Conservation (phyloP, 2,113 vertebrate species). For the Piprites chloris region DNA sequence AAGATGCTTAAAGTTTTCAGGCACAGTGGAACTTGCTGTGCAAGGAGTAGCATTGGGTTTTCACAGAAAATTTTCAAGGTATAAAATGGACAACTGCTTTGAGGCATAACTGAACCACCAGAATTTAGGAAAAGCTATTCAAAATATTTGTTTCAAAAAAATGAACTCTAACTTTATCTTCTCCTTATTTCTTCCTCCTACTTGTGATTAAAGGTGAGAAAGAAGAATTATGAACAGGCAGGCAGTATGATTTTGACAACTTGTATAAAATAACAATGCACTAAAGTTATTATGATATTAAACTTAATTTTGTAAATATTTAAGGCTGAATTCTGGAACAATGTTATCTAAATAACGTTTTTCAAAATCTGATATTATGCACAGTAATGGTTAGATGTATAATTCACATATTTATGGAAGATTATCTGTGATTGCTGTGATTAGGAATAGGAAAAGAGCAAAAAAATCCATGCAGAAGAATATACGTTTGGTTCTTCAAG, state of each 20-base stretch:
- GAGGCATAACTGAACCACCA: background rate
- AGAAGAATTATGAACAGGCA: background rate
- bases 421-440: background rate
- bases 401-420: background rate
- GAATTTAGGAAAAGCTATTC: background rate
- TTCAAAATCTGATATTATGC: background rate
- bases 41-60: background rate
- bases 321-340: background rate
- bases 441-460: background rate
- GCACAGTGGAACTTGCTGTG: background rate
- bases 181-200: background rate
- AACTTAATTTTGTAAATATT: background rate
- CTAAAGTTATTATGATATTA: background rate
- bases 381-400: background rate
- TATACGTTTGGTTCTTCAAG: background rate
- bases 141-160: background rate
- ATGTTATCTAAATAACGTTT: background rate
- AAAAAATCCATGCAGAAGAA: background rate
- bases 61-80: background rate
- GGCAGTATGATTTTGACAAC: background rate
- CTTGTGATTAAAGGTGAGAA: background rate
- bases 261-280: background rate
- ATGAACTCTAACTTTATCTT: background rate
- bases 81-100: background rate
- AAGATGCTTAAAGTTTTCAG: background rate